Evolutionary conservation across 2,797 vertebrate species (phyloP).

Genomic region (Alcedo atthis): DNA sequence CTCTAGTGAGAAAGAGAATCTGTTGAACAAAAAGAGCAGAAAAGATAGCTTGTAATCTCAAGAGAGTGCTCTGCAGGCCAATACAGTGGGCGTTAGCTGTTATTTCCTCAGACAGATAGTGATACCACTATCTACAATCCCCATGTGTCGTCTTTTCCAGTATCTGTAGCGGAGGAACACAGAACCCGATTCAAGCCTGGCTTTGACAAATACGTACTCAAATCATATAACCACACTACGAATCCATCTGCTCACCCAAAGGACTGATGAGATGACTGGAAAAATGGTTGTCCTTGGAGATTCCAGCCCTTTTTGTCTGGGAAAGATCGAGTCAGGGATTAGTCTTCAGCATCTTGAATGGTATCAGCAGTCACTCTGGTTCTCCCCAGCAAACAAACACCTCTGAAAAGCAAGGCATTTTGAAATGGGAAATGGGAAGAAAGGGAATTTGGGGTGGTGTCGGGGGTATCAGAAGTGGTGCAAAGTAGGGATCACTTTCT

Average conservation of each 20-base stretch:
- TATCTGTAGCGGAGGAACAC: neutral
- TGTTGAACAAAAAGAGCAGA: slow-evolving; percentile 30
- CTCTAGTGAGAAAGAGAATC: neutral
- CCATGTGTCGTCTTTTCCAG: slow-evolving; percentile 13
- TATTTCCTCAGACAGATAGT: neutral
- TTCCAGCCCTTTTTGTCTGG: neutral
- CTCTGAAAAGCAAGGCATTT: neutral
- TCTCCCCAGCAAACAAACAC: neutral
- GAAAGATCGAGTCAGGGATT: neutral
- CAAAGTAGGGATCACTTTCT: neutral
- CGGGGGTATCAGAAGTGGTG: neutral
- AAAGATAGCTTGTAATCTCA: neutral
- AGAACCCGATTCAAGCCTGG: slow-evolving; percentile 9
- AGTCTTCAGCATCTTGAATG: neutral
- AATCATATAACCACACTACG: neutral
- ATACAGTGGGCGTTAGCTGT: neutral
- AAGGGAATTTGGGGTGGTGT: neutral
- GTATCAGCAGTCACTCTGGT: neutral
- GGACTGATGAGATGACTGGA: neutral
- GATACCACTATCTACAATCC: slow-evolving; percentile 21
- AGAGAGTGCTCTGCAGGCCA: slow-evolving; percentile 16
- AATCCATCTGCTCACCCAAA: slow-evolving; percentile 7
- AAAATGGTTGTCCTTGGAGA: neutral
- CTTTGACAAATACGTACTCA: neutral
- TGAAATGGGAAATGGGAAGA: neutral